A percentile compares a stretch with the other conserved stretches of the same genome.
Evolutionary conservation across 2,888 invertebrate species (phyloP).

Genomic region (Synanthedon formicaeformis): DNA sequence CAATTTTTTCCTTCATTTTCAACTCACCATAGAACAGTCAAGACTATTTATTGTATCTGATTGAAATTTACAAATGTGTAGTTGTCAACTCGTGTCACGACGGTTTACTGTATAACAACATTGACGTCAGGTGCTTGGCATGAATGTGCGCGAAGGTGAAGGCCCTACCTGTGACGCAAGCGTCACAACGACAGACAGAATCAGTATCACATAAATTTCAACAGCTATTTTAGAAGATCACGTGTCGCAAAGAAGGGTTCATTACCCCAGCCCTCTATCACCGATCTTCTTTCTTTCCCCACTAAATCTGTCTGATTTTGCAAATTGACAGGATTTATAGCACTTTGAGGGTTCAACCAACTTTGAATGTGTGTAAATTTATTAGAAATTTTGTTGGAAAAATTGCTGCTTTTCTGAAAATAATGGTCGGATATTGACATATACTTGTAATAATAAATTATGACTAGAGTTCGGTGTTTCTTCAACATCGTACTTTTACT

Average conservation of each 20-base stretch:
- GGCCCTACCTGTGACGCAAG: constrained; percentile 22
- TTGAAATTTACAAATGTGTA: too few species aligned
- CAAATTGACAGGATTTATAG: background rate
- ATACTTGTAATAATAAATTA: too few species aligned
- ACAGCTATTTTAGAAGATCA: constrained; percentile 3
- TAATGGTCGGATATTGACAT: background rate
- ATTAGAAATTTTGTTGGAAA: background rate
- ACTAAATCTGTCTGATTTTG: constrained; percentile 10
- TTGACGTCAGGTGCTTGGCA: background rate
- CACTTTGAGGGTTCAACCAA: constrained; percentile 1
- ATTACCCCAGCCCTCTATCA: constrained; percentile 11
- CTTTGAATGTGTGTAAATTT: background rate
- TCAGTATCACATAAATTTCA: background rate
- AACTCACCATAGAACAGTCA: too few species aligned
- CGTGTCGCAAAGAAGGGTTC: constrained; percentile 10
- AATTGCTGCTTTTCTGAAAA: background rate
- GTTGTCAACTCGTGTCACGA: too few species aligned
- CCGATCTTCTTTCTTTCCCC: constrained; percentile 11
- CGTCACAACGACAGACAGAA: background rate
- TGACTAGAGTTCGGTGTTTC: background rate
- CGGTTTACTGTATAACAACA: background rate
- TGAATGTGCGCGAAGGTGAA: constrained; percentile 16
- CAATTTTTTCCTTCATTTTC: too few species aligned
- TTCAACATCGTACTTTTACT: background rate
- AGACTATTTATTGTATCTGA: too few species aligned